Conservation (phyloP, 2,888 invertebrate genomes). For the Caenorhabditis afra region DNA sequence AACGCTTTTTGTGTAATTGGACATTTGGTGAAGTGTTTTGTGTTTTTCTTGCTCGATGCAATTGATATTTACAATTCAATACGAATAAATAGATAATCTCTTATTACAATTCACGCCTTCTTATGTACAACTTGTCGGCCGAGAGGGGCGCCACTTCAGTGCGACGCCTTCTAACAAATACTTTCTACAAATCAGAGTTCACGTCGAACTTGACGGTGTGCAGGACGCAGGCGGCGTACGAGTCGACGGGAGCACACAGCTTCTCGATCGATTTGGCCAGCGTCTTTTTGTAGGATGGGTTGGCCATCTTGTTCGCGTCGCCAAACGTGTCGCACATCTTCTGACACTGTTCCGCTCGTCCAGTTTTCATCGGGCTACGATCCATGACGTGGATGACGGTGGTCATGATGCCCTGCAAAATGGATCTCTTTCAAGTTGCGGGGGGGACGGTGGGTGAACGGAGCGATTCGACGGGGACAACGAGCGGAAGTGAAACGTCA, state of each 20-base stretch:
- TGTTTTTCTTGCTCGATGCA: too few species aligned
- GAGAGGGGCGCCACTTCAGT: too few species aligned
- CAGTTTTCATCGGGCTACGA: slow-evolving; percentile 59
- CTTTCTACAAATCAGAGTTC: slow-evolving; percentile 43
- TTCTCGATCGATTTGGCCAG: slow-evolving; percentile 70
- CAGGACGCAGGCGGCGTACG: slow-evolving; percentile 74
- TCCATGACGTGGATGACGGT: slow-evolving; percentile 75
- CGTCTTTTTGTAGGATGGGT: slow-evolving; percentile 57
- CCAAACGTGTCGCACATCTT: slow-evolving; percentile 69
- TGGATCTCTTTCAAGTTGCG: neutral
- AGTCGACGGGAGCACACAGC: slow-evolving; percentile 72
- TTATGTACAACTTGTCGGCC: too few species aligned
- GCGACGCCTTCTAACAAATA: too few species aligned
- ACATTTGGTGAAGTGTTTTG: neutral
- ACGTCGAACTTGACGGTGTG: slow-evolving; percentile 78
- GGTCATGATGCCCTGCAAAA: slow-evolving; percentile 72
- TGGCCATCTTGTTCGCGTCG: slow-evolving; percentile 44
- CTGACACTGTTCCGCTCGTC: slow-evolving; percentile 64
- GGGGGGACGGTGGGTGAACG: too few species aligned
- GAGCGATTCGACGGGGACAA: neutral
- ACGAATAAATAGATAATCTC: too few species aligned
- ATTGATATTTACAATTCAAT: too few species aligned
- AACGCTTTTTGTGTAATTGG: too few species aligned
- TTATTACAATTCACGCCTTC: too few species aligned
- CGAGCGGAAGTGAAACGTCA: slow-evolving; percentile 8